A percentile compares a stretch with the other conserved stretches of the same genome.
Conservation (phyloP, 2,888 invertebrate genomes). For the Perdita meconis region DNA sequence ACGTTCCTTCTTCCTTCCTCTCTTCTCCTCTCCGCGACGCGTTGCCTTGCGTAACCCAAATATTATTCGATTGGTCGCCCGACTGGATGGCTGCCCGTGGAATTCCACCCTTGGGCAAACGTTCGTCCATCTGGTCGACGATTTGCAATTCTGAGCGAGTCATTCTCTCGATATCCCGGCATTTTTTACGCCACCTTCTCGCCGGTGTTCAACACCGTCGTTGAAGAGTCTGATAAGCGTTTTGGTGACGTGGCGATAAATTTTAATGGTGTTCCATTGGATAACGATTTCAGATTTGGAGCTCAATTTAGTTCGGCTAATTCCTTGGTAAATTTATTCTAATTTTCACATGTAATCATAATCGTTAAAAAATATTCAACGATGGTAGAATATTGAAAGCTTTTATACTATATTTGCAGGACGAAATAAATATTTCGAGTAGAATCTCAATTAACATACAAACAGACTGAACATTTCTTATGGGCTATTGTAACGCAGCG, state of each 20-base stretch:
- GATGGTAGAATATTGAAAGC: no score
- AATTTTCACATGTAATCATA: no score
- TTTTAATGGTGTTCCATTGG: neutral
- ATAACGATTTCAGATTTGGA: no score
- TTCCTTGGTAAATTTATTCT: no score
- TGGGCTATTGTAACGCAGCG: no score
- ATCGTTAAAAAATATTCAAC: no score
- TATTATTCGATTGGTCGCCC: constrained; percentile 66
- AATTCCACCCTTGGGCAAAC: constrained; percentile 68
- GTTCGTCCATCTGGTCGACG: constrained; percentile 74
- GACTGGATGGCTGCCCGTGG: constrained; percentile 46
- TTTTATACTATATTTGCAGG: no score
- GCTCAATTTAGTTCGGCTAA: no score
- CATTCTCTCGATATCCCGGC: constrained; percentile 38
- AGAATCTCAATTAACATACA: no score
- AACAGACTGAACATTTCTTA: no score
- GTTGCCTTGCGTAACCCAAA: constrained; percentile 69
- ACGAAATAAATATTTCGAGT: no score
- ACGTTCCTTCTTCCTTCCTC: constrained; percentile 19
- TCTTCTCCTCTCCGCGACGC: neutral
- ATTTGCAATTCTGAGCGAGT: constrained; percentile 75
- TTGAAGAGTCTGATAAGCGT: neutral
- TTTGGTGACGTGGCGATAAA: neutral
- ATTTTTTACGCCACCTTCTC: constrained; percentile 34
- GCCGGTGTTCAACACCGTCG: neutral